phyloP scores from a whole-genome alignment of 2,797 vertebrate genomes.

The Sciurus carolinensis region DNA sequence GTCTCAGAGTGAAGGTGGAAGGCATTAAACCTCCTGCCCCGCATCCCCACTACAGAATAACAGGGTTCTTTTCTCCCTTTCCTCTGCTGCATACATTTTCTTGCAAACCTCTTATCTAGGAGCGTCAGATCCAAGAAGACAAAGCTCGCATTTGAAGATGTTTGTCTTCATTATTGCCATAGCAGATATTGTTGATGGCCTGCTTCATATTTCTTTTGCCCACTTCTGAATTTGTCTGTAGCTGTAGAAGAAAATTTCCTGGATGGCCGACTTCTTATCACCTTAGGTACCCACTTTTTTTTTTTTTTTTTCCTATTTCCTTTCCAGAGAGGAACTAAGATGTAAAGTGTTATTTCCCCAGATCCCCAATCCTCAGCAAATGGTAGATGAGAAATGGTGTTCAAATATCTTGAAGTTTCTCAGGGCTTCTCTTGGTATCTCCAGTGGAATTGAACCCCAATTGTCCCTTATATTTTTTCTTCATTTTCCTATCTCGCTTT shows the following conservation, averaged over 20 bases:
- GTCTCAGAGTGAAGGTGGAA: not conserved
- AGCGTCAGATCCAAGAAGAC: not conserved
- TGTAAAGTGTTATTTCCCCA: not conserved
- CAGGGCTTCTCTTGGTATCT: not conserved
- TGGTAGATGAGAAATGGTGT: not conserved
- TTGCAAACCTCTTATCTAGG: not conserved
- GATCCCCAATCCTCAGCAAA: not conserved
- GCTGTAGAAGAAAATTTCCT: not conserved
- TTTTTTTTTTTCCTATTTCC: not conserved
- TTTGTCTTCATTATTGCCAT: not conserved
- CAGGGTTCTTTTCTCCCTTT: not conserved
- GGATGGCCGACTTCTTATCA: not conserved
- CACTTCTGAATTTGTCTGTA: not conserved
- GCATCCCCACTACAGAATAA: not conserved
- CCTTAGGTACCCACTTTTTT: not conserved
- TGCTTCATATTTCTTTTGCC: not conserved
- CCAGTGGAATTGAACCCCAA: not conserved
- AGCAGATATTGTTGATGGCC: not conserved
- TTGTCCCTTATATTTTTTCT: not conserved
- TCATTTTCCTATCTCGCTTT: not conserved
- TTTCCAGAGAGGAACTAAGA: not conserved
- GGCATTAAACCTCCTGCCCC: fast-evolving
- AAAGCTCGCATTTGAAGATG: not conserved
- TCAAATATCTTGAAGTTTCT: not conserved
- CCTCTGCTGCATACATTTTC: not conserved